Conservation (phyloP, 2,797 vertebrate species). For the Acipenser ruthenus region DNA sequence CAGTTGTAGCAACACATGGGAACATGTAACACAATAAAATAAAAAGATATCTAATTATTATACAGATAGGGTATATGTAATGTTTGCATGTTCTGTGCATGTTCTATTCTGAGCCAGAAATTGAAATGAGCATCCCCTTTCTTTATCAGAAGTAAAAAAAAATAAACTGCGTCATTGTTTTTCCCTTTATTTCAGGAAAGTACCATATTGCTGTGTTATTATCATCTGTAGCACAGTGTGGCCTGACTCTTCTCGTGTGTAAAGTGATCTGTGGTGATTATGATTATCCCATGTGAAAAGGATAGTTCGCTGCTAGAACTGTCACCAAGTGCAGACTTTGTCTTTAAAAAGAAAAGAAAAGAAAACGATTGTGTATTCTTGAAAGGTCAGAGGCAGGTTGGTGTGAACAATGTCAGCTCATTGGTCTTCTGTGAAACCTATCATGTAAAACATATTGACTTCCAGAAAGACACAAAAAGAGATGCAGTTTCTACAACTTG, state of each 20-base stretch:
- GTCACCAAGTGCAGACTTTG: slow-evolving; percentile 38
- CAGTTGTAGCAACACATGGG: no score
- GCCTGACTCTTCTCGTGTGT: slow-evolving; percentile 45
- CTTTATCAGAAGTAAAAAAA: slow-evolving; percentile 31
- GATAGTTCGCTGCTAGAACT: slow-evolving; percentile 28
- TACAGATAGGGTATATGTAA: no score
- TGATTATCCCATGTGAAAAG: slow-evolving; percentile 41
- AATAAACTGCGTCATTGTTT: no score
- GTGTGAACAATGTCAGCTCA: slow-evolving; percentile 40
- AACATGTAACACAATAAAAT: no score
- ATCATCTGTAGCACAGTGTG: slow-evolving; percentile 17
- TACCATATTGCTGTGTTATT: slow-evolving; percentile 40
- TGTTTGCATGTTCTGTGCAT: no score
- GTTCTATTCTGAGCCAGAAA: slow-evolving; percentile 53
- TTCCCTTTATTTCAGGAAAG: no score
- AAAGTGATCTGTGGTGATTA: slow-evolving; percentile 58
- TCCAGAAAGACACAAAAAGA: slow-evolving; percentile 27
- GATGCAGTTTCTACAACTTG: slow-evolving; percentile 31
- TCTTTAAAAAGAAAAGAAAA: slow-evolving; percentile 35
- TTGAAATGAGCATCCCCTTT: slow-evolving; percentile 19
- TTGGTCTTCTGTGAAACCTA: slow-evolving; percentile 35
- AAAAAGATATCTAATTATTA: no score
- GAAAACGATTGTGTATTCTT: slow-evolving; percentile 30
- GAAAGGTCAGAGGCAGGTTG: slow-evolving; percentile 41
- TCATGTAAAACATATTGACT: slow-evolving; percentile 40